A percentile compares a stretch with the other conserved stretches of the same genome.
Evolutionary conservation across 2,113 vertebrate species (phyloP).

Genomic region (Ceuthmochares aereus): DNA sequence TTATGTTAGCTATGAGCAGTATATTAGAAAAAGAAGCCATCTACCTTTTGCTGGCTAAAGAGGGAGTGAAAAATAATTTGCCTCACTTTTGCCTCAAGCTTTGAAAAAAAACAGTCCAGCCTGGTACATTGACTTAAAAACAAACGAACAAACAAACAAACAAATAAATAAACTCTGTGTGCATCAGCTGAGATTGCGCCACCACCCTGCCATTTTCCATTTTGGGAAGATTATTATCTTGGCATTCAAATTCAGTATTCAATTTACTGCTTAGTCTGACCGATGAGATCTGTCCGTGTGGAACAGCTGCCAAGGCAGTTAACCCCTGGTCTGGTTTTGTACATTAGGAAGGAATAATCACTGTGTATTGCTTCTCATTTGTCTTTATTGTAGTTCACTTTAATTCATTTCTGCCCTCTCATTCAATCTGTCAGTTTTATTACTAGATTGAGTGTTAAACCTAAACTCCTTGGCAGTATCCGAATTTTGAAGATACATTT

Average conservation of each 20-base stretch:
- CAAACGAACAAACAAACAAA: not conserved
- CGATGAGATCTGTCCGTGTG: not conserved
- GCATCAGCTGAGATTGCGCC: not conserved
- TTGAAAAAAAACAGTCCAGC: not conserved
- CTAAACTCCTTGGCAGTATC: slow-evolving; percentile 1
- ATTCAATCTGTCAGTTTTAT: slow-evolving; percentile 34
- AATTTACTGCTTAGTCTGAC: not conserved
- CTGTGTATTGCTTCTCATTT: not conserved
- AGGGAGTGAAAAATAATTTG: not conserved
- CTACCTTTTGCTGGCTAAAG: not conserved
- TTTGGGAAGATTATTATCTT: slow-evolving; percentile 4
- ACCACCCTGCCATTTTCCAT: not conserved
- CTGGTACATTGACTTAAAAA: not conserved
- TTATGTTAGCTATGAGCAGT: not conserved
- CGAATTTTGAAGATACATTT: not conserved
- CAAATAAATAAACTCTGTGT: not conserved
- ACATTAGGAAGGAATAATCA: slow-evolving; percentile 9
- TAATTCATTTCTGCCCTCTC: slow-evolving; percentile 15
- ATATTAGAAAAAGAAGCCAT: not conserved
- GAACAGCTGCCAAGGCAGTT: slow-evolving; percentile 29
- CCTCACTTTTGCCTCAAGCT: not conserved
- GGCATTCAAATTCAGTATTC: not conserved
- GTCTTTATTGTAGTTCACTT: slow-evolving; percentile 9
- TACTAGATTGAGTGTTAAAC: slow-evolving; percentile 35
- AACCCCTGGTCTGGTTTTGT: not conserved